A percentile compares a stretch with the other conserved stretches of the same genome.
Conservation (phyloP, 2,888 invertebrate genomes). For the Parthenolecanium corni region DNA sequence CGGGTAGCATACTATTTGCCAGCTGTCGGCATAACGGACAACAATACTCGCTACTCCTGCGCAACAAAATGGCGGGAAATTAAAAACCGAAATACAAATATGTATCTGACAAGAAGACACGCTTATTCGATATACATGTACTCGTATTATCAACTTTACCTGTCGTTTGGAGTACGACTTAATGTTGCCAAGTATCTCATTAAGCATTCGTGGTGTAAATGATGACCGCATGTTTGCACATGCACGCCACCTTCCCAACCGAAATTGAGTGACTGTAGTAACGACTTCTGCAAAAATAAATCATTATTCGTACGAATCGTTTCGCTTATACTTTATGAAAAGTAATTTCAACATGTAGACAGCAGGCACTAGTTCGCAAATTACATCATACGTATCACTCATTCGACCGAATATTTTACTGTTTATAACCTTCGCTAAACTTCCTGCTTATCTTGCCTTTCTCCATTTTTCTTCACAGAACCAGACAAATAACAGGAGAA, state of each 20-base stretch:
- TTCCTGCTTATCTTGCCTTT: no score
- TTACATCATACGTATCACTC: no score
- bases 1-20: conserved; percentile 78
- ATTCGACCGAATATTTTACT: no score
- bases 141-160: no score
- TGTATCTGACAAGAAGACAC: not conserved
- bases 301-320: no score
- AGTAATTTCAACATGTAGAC: no score
- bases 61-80: not conserved
- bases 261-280: conserved; percentile 34
- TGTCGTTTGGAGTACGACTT: conserved; percentile 58
- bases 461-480: no score
- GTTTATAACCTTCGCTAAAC: no score
- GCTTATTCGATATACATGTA: not conserved
- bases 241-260: conserved; percentile 69
- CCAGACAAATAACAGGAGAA: no score
- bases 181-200: conserved; percentile 80
- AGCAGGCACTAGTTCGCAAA: no score
- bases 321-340: no score
- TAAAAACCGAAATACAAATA: not conserved
- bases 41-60: conserved; percentile 13
- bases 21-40: conserved; percentile 74
- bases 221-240: conserved; percentile 93
- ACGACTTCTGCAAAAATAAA: conserved; percentile 7
- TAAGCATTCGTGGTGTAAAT: conserved; percentile 88